Evolutionary conservation across 2,888 invertebrate genomes (phyloP).

Genomic region (Halictus ligatus): DNA sequence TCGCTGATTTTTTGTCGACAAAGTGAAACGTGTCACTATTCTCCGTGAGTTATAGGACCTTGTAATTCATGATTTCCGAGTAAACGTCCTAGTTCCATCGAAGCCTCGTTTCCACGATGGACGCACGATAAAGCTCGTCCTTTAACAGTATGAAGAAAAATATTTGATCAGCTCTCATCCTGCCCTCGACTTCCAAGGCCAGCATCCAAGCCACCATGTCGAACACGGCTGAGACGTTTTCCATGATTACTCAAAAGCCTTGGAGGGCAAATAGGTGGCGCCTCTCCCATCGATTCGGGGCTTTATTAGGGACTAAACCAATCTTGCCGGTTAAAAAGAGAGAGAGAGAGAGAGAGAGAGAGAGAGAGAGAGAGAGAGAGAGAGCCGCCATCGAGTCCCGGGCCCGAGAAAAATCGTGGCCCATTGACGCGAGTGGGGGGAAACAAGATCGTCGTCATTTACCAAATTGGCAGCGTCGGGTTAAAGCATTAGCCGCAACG

Average conservation of each 20-base stretch:
- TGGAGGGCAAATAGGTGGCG: slow-evolving; percentile 55
- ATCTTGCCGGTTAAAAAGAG: background rate
- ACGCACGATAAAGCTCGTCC: slow-evolving; percentile 41
- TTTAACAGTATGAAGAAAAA: slow-evolving; percentile 49
- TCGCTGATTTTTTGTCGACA: background rate
- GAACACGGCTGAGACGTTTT: slow-evolving; percentile 59
- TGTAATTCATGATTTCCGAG: slow-evolving; percentile 26
- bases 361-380: background rate
- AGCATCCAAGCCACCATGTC: slow-evolving; percentile 35
- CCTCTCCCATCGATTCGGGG: slow-evolving; percentile 22
- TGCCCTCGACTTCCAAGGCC: slow-evolving; percentile 23
- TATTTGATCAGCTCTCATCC: slow-evolving; percentile 51
- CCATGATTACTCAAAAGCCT: slow-evolving; percentile 69
- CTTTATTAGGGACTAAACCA: slow-evolving; percentile 62
- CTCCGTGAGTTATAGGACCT: background rate
- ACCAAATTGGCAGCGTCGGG: slow-evolving; percentile 57
- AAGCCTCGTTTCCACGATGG: slow-evolving; percentile 27
- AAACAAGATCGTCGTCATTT: slow-evolving; percentile 52
- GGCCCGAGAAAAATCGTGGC: slow-evolving; percentile 45
- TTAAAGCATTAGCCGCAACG: slow-evolving; percentile 42
- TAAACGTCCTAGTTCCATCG: background rate
- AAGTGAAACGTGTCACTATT: background rate
- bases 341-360: background rate
- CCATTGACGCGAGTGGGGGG: background rate
- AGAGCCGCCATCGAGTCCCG: background rate